A percentile compares a stretch with the other conserved stretches of the same genome.
phyloP scores from a whole-genome alignment of 2,888 invertebrate species.

The Nycteola revayana region DNA sequence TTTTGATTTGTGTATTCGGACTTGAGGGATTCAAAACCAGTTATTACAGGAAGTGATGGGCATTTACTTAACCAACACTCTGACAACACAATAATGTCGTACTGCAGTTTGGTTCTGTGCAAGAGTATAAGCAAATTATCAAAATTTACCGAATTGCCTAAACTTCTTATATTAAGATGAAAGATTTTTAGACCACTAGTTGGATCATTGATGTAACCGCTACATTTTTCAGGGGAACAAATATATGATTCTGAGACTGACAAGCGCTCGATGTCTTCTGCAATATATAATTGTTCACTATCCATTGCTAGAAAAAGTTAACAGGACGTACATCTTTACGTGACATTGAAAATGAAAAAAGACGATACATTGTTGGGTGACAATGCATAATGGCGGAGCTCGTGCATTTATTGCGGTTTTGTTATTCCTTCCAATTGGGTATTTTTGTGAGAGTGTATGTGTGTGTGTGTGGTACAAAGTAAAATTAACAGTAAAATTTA shows the following conservation, averaged over 20 bases:
- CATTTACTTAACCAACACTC: conserved; percentile 6
- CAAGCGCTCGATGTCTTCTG: conserved; percentile 2
- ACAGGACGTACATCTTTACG: not conserved
- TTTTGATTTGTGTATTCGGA: conserved; percentile 7
- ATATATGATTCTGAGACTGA: conserved; percentile 1
- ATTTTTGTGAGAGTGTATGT: not conserved
- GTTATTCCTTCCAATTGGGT: not conserved
- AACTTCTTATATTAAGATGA: conserved; percentile 4
- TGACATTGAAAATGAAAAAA: not conserved
- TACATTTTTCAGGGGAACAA: conserved; percentile 4
- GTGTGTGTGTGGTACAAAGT: not conserved
- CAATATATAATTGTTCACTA: not conserved
- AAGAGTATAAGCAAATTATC: conserved; percentile 1
- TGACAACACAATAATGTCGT: conserved; percentile 3
- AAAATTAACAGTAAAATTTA: not conserved
- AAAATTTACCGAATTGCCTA: conserved; percentile 2
- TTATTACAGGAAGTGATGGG: conserved; percentile 2
- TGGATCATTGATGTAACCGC: conserved; percentile 1
- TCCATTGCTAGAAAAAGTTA: not conserved
- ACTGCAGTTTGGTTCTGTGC: conserved; percentile 2
- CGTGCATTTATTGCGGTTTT: not conserved
- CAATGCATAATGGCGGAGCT: not conserved
- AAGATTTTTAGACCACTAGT: conserved; percentile 3
- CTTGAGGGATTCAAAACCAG: conserved; percentile 3
- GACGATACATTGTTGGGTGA: not conserved